These are phyloP conservation scores for Patiria miniata DNA, from an alignment of 35 echinoderm and acorn worm genomes.

Conservation along the genomic window DNA sequence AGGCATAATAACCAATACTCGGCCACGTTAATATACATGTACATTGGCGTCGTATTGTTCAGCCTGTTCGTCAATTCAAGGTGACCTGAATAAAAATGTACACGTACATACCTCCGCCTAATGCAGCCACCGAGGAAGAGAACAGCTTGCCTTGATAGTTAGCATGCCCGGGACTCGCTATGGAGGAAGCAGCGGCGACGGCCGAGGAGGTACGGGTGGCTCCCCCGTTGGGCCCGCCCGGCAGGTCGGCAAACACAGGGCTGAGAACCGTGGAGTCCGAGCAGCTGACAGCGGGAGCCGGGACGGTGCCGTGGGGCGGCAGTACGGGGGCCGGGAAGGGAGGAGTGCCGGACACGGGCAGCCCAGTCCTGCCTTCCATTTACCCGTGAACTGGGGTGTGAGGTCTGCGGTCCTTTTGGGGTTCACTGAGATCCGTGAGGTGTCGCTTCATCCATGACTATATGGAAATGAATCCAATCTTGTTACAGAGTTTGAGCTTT, in stretches of 20 bases:
- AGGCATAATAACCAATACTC: too few relatives aligned
- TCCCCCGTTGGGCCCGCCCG: slow-evolving; percentile 33
- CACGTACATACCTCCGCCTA: slow-evolving; percentile 9
- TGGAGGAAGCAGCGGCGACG: neutral
- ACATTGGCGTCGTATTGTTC: too few relatives aligned
- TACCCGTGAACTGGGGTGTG: neutral
- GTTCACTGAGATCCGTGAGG: neutral
- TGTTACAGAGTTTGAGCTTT: too few relatives aligned
- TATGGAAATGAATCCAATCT: too few relatives aligned
- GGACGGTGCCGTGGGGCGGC: slow-evolving; percentile 39
- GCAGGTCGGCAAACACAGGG: slow-evolving; percentile 44
- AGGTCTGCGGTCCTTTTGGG: neutral
- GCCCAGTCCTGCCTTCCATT: slow-evolving; percentile 40
- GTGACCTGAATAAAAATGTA: neutral
- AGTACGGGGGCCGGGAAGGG: slow-evolving; percentile 8
- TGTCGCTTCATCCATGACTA: slow-evolving; percentile 13
- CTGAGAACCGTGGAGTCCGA: slow-evolving; percentile 33
- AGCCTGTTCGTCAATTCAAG: too few relatives aligned
- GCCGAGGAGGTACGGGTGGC: neutral
- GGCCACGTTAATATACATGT: too few relatives aligned
- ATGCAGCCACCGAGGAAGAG: neutral
- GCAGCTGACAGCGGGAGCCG: slow-evolving; percentile 13
- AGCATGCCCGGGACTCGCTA: slow-evolving; percentile 27
- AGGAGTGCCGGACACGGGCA: slow-evolving; percentile 35
- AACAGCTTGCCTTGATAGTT: slow-evolving; percentile 16